These are phyloP conservation scores for Axis porcinus DNA, from an alignment of 2,113 vertebrate species.

Conservation along the genomic window DNA sequence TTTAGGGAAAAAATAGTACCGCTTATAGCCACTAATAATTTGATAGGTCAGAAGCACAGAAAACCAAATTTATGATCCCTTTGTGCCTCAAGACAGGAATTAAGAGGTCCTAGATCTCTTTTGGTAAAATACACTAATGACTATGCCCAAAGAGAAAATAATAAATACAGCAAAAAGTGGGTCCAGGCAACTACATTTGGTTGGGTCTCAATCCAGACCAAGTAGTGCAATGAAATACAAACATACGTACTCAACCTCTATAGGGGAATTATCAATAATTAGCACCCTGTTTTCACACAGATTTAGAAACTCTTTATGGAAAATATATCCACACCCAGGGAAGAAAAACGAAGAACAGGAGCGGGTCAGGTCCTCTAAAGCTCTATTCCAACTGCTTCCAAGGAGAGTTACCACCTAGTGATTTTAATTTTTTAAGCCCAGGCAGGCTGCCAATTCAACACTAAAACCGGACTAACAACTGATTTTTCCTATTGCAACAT, in stretches of 20 bases:
- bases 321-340: constrained; percentile 39
- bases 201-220: not conserved
- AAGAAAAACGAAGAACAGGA: constrained; percentile 29
- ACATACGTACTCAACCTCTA: not conserved
- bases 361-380: not conserved
- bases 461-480: constrained; percentile 56
- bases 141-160: not conserved
- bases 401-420: constrained; percentile 62
- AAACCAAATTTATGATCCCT: not conserved
- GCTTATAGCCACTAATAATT: not conserved
- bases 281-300: constrained; percentile 1
- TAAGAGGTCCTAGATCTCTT: not conserved
- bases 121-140: not conserved
- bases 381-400: constrained; percentile 37
- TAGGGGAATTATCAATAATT: not conserved
- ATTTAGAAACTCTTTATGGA: constrained; percentile 60
- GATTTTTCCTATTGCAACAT: constrained; percentile 69
- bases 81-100: not conserved
- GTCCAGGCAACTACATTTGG: not conserved
- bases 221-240: not conserved
- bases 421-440: constrained; percentile 67
- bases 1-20: not conserved
- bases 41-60: not conserved
- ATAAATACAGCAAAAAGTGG: not conserved
- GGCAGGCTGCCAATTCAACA: constrained; percentile 64